A percentile compares a stretch with the other conserved stretches of the same genome.
These are phyloP conservation scores for Cephus runcator DNA, from an alignment of 2,888 invertebrate species.

Conservation along the genomic window DNA sequence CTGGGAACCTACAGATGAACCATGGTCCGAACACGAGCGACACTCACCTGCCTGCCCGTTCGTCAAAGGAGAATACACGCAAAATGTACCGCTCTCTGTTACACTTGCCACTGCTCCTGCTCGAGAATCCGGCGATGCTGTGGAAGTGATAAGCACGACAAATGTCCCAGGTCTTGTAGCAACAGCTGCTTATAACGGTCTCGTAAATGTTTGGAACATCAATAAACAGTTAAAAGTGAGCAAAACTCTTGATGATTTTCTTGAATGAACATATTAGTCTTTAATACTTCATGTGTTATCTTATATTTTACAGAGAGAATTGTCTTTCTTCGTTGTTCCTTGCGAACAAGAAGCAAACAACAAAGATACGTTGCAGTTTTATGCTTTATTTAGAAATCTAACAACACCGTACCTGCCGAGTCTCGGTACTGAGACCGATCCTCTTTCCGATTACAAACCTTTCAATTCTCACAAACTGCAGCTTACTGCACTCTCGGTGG, in stretches of 20 bases:
- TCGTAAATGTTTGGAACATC: conserved; percentile 85
- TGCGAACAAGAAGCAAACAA: conserved; percentile 58
- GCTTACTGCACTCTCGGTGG: conserved; percentile 66
- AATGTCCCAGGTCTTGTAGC: conserved; percentile 64
- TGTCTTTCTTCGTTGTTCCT: conserved; percentile 65
- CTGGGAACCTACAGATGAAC: conserved; percentile 97
- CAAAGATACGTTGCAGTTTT: conserved; percentile 56
- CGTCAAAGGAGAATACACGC: conserved; percentile 93
- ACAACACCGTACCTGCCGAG: conserved; percentile 50
- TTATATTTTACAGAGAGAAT: conserved; percentile 63
- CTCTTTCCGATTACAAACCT: conserved; percentile 48
- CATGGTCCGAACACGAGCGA: conserved; percentile 96
- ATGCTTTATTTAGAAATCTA: conserved; percentile 46
- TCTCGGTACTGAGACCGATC: conserved; percentile 48
- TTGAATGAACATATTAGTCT: background rate
- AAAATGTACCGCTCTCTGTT: conserved; percentile 89
- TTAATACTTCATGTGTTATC: background rate
- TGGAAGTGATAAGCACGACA: conserved; percentile 59
- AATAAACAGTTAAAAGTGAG: conserved; percentile 76
- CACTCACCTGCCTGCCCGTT: conserved; percentile 95
- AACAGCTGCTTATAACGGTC: conserved; percentile 67
- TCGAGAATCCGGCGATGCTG: conserved; percentile 58
- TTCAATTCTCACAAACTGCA: conserved; percentile 52
- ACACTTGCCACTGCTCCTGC: conserved; percentile 65
- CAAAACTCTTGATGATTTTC: background rate